Base-by-base conservation (phyloP, 2,113 vertebrate genomes). In the Thymallus thymallus region DNA sequence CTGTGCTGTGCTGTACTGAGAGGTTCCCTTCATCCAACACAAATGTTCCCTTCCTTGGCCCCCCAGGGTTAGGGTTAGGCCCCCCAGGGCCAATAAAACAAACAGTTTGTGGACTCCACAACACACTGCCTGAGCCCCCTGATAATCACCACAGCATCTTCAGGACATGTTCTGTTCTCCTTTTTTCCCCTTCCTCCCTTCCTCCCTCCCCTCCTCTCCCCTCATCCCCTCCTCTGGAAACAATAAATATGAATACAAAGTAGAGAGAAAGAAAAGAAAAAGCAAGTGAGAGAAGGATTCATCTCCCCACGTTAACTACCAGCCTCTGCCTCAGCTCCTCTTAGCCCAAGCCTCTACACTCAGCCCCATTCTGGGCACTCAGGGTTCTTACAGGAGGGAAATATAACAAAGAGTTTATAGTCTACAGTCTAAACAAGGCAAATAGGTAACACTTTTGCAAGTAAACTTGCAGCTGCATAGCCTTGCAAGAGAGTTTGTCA, bases 341-440 rank as follows among this genome's bases (percentile, higher is more conserved):
- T 80, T 69, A 87, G 88, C 84, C 89, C 82, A 89, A 86, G 87
- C 85, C n/a, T 23, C 18, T 22, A 16, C 18, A 16, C 56, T 58
- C 76, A 78, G 80, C 84, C 18, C 20, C n/a, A n/a, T n/a, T n/a
- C n/a, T n/a, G n/a, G n/a, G n/a, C n/a, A n/a, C n/a, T n/a, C n/a
- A n/a, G n/a, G n/a, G n/a, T n/a, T n/a, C n/a, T n/a, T n/a, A n/a
- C n/a, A n/a, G n/a, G n/a, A n/a, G n/a, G n/a, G n/a, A n/a, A n/a
- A n/a, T n/a, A n/a, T n/a, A n/a, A n/a, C n/a, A n/a, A n/a, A n/a
- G n/a, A n/a, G n/a, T n/a, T n/a, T n/a, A n/a, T n/a, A n/a, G n/a
- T n/a, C n/a, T n/a, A n/a, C n/a, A n/a, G n/a, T n/a, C 46, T 51
- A 51, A 51, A 51, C 46, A 51, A 51, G 48, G 48, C 16, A 51